Evolutionary conservation across 2,113 vertebrate genomes (phyloP).

Genomic region (Actenoides lindsayi): DNA sequence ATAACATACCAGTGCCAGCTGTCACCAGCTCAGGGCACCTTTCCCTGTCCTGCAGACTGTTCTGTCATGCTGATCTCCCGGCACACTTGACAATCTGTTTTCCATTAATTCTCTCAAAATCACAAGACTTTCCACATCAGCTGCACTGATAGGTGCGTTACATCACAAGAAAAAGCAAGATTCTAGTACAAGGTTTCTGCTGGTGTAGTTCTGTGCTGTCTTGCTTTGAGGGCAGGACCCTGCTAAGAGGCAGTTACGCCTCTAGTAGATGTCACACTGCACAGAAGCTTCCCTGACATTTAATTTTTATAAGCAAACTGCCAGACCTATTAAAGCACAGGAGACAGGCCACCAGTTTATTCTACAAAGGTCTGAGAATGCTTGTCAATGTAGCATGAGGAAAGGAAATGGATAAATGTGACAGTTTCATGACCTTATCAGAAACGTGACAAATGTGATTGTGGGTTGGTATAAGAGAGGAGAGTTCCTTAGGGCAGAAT

Average conservation of each 20-base stretch:
- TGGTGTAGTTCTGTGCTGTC: neutral
- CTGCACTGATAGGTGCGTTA: accelerated
- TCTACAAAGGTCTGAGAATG: neutral
- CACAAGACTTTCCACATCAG: neutral
- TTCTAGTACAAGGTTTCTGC: neutral
- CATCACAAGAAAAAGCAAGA: neutral
- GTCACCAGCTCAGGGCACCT: neutral
- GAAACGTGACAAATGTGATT: neutral
- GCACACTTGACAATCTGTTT: neutral
- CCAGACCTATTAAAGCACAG: neutral
- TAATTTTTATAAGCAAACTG: neutral
- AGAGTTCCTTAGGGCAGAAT: neutral
- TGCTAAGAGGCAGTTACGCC: neutral
- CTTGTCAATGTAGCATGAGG: neutral
- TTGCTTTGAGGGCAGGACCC: neutral
- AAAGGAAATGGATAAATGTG: neutral
- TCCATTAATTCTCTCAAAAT: neutral
- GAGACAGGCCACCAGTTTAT: neutral
- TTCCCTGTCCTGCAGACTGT: neutral
- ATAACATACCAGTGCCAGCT: neutral
- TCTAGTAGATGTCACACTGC: neutral
- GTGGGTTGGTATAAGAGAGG: neutral
- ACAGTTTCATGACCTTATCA: neutral
- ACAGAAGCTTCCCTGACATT: neutral
- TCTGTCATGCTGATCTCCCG: neutral